Conservation (phyloP, 2,797 vertebrate species). For the Halcyon smyrnensis region DNA sequence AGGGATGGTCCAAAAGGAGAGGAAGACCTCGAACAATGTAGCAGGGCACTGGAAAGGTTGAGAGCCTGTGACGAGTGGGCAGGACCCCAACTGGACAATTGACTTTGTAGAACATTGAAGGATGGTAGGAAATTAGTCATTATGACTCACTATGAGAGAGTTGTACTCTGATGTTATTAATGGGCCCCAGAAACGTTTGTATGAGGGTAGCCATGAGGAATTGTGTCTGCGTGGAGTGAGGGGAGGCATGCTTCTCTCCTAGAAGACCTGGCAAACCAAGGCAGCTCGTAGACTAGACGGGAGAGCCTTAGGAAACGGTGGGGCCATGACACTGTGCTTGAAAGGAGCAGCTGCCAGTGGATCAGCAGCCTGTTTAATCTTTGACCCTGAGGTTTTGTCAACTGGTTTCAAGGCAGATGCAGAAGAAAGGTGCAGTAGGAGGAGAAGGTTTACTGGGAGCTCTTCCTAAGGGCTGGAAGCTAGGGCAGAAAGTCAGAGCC, state of each 20-base stretch:
- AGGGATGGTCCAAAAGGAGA: not conserved
- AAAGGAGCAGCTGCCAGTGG: not conserved
- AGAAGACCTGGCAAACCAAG: not conserved
- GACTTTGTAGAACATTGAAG: not conserved
- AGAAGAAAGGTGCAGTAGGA: not conserved
- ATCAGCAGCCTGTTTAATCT: not conserved
- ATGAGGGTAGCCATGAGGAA: not conserved
- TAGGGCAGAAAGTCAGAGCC: not conserved
- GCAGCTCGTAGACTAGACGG: not conserved
- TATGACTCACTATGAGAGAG: constrained; percentile 52
- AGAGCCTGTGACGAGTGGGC: constrained; percentile 8
- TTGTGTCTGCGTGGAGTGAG: not conserved
- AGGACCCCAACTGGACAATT: constrained; percentile 56
- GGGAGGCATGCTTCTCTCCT: not conserved
- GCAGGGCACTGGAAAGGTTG: constrained; percentile 38
- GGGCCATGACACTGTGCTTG: not conserved
- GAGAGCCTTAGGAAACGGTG: rapidly evolving
- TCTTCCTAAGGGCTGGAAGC: not conserved
- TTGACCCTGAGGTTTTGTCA: not conserved
- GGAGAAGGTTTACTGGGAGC: not conserved
- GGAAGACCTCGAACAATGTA: constrained; percentile 47
- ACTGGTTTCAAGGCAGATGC: not conserved
- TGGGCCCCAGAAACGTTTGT: not conserved
- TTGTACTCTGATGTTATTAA: not conserved
- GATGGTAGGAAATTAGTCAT: constrained; percentile 75